These are phyloP conservation scores for Cyclophora albipunctata DNA, from an alignment of 2,888 invertebrate genomes.

Conservation along the genomic window DNA sequence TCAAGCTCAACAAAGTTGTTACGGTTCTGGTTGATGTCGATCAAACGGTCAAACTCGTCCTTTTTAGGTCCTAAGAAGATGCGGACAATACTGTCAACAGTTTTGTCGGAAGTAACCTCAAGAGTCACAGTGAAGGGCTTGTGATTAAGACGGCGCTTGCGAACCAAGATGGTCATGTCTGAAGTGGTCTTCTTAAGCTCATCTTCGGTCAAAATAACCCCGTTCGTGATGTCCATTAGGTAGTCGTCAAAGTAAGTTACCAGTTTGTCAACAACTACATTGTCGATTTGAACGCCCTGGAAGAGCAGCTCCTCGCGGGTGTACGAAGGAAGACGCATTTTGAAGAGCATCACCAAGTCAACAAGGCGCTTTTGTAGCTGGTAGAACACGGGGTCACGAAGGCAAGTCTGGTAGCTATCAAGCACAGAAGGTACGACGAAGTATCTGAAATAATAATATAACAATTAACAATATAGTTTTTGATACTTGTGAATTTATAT, in stretches of 20 bases:
- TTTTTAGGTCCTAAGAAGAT: slow-evolving; percentile 82
- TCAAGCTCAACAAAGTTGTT: slow-evolving; percentile 80
- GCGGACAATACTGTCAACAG: slow-evolving; percentile 77
- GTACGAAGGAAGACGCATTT: slow-evolving; percentile 75
- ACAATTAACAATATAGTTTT: no score
- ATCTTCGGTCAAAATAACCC: slow-evolving; percentile 60
- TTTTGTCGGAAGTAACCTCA: slow-evolving; percentile 73
- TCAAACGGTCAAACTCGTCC: slow-evolving; percentile 71
- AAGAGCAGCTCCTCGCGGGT: slow-evolving; percentile 76
- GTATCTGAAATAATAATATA: slow-evolving; percentile 40
- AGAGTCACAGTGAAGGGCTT: slow-evolving; percentile 77
- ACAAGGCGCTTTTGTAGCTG: slow-evolving; percentile 78
- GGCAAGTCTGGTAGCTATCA: slow-evolving; percentile 78
- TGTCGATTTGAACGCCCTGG: slow-evolving; percentile 79
- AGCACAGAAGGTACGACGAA: slow-evolving; percentile 75
- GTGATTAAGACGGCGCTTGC: slow-evolving; percentile 79
- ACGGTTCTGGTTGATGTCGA: slow-evolving; percentile 76
- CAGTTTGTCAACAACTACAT: slow-evolving; percentile 78
- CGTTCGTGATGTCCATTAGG: slow-evolving; percentile 79
- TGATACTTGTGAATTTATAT: no score
- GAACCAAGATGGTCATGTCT: slow-evolving; percentile 69
- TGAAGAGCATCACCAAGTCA: slow-evolving; percentile 75
- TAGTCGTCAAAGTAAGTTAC: slow-evolving; percentile 82
- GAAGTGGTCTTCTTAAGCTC: slow-evolving; percentile 65
- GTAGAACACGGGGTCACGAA: slow-evolving; percentile 85